Evolutionary conservation across 2,888 invertebrate species (phyloP).

Genomic region (Andrena chrysosceles): DNA sequence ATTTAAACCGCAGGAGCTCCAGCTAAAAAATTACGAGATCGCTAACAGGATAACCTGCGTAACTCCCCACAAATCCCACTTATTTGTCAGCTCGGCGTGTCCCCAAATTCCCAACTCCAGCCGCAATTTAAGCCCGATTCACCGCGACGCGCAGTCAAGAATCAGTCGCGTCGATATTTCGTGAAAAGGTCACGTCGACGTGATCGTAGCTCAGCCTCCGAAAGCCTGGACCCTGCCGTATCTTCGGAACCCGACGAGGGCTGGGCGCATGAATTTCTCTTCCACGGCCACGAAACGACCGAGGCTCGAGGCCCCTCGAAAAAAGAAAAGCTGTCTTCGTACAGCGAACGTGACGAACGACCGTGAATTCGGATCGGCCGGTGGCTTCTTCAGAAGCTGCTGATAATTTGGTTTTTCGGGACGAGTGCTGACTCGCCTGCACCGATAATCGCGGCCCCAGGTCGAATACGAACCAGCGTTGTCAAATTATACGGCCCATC

Average conservation of each 20-base stretch:
- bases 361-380: constrained; percentile 45
- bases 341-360: constrained; percentile 47
- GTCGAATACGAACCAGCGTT: background rate
- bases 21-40: too few relatives aligned
- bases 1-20: too few relatives aligned
- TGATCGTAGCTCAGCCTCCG: constrained; percentile 43
- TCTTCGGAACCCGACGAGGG: constrained; percentile 6
- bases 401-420: constrained; percentile 46
- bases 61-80: constrained; percentile 18
- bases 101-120: constrained; percentile 8
- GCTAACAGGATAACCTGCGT: too few relatives aligned
- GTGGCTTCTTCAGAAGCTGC: constrained; percentile 32
- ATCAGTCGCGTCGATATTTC: constrained; percentile 33
- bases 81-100: background rate
- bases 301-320: constrained; percentile 25
- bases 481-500: background rate
- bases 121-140: constrained; percentile 37
- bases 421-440: constrained; percentile 34
- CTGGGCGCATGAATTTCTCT: constrained; percentile 38
- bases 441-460: constrained; percentile 32
- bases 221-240: constrained; percentile 18
- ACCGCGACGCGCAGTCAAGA: background rate
- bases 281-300: background rate
- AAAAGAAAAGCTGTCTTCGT: constrained; percentile 14
- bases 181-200: constrained; percentile 33